Evolutionary conservation across 2,113 vertebrate species (phyloP), one percentile per base, ranked within the genome.

Genomic region (Salminus brasiliensis): DNA sequence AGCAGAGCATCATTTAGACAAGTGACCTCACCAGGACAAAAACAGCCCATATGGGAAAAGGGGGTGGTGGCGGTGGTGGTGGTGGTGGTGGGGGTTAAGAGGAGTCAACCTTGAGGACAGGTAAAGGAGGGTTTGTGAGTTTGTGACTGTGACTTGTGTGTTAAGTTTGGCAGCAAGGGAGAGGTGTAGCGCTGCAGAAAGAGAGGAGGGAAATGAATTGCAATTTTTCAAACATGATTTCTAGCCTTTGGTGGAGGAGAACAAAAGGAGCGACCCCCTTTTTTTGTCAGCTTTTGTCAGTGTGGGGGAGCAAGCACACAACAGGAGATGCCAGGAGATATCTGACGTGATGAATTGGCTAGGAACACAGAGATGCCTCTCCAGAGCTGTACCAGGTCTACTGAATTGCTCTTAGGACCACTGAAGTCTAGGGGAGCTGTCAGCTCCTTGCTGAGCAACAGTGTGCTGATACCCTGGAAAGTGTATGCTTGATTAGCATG

Each of bases 241-340:
- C 21, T 16, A 65, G 62, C 41, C 29, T 75, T 63, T 49, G 15
- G 30, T 43, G 13, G 45, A 27, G 62, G 25, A 39, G 62, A 52
- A 52, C 47, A 65, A 65, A 36, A 36, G 32, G 18, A 21, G 5
- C 16, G 6, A 15, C 59, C 59, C 27, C 6, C 43, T 0, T 23
- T 32, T 79, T 76, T 76, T 82, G 73, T 71, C 68, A 80, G 11
- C 65, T 71, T 78, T n/a, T n/a, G n/a, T 63, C 57, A 29, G 49
- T 13, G 18, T 30, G 36, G 69, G 45, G 53, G 43, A 71, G 83
- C 60, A 47, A 76, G 36, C 32, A 16, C 74, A 21, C 52, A 70
- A 47, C 68, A 73, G 76, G 65, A 76, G 53, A 72, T 49, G 71
- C 75, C 59, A 78, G 49, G 55, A 79, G 34, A 55, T 39, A 73